These are phyloP conservation scores for Epirrita christyi DNA, from an alignment of 2,888 invertebrate genomes.

Conservation along the genomic window DNA sequence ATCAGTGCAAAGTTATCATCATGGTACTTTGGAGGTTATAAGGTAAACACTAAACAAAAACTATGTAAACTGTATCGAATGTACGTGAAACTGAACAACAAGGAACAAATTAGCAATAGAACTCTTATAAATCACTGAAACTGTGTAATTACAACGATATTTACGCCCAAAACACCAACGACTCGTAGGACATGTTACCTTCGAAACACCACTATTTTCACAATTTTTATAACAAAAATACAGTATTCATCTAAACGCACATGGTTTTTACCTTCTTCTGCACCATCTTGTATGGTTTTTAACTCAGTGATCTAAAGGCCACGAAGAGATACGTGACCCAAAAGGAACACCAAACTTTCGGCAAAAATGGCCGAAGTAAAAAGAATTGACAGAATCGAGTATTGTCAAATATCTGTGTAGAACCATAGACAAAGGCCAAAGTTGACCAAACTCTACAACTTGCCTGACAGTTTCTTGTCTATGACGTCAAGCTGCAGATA, in stretches of 20 bases:
- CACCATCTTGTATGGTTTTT: conserved; percentile 81
- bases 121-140: conserved; percentile 27
- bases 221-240: conserved; percentile 63
- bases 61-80: background rate
- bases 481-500: conserved; percentile 1
- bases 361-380: conserved; percentile 82
- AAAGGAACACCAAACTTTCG: conserved; percentile 77
- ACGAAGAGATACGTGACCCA: conserved; percentile 81
- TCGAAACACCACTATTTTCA: conserved; percentile 47
- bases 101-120: background rate
- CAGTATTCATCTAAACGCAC: conserved; percentile 70
- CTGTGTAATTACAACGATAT: conserved; percentile 40
- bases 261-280: conserved; percentile 84
- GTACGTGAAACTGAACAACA: background rate
- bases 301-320: conserved; percentile 76
- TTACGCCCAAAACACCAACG: conserved; percentile 51
- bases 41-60: conserved; percentile 28
- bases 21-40: conserved; percentile 70
- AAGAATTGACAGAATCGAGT: conserved; percentile 53
- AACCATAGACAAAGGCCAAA: conserved; percentile 3
- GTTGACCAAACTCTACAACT: background rate
- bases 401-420: conserved; percentile 40
- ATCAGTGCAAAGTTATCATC: conserved; percentile 63
- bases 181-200: conserved; percentile 51
- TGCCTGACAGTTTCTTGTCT: conserved; percentile 5